Evolutionary conservation across 2,888 invertebrate species (phyloP).

Genomic region (Pyrocoelia pectoralis): DNA sequence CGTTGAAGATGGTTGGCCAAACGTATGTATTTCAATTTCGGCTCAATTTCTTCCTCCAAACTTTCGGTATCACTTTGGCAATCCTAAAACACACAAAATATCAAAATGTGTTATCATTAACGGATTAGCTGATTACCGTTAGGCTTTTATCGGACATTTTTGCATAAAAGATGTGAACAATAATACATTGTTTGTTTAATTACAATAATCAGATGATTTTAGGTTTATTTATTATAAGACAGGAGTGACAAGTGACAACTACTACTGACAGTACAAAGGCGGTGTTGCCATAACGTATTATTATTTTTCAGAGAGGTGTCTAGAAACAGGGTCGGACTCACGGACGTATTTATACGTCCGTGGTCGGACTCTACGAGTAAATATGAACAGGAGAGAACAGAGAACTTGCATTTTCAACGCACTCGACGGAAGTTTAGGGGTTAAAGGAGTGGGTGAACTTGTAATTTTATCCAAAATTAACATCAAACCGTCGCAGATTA

Average conservation of each 20-base stretch:
- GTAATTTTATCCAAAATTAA: too few species aligned
- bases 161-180: not conserved
- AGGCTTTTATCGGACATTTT: constrained; percentile 46
- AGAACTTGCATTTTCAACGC: too few species aligned
- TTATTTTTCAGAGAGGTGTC: too few species aligned
- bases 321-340: too few species aligned
- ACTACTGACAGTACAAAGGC: not conserved
- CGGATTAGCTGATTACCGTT: constrained; percentile 41
- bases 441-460: too few species aligned
- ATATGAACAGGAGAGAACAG: too few species aligned
- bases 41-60: constrained; percentile 75
- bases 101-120: not conserved
- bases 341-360: too few species aligned
- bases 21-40: constrained; percentile 90
- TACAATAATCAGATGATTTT: not conserved
- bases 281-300: not conserved
- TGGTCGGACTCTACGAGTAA: too few species aligned
- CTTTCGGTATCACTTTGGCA: constrained; percentile 54
- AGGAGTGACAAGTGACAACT: not conserved
- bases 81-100: constrained; percentile 41
- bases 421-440: too few species aligned
- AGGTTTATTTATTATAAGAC: not conserved
- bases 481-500: too few species aligned
- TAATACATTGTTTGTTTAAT: not conserved
- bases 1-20: constrained; percentile 86